Evolutionary conservation across 1,140 invertebrate species (phyloP), one percentile per base, ranked within the genome.

Genomic region (Chlorops oryzae): DNA sequence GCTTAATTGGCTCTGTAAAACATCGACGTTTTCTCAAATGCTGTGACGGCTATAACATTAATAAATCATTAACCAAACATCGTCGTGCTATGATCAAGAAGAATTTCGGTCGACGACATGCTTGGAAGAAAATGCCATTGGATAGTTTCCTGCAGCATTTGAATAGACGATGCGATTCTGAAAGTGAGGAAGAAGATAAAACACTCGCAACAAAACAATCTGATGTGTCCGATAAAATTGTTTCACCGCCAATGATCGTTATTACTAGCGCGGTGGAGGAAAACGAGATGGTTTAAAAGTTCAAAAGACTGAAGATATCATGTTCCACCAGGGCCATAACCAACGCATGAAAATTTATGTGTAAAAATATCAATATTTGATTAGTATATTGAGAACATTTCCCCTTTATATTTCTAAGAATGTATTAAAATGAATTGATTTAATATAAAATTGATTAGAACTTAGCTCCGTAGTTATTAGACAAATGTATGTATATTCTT

Each of bases 61-160:
- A 61, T 38, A 70, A 70, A 34, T 50, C 58, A 10, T 47, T 67
- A 21, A 43, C 62, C 10, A 70, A 69, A 48, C 62, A 63, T 12
- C 55, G 66, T 0, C 59, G 66, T 7, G 57, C 59, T 18, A 70
- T 69, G 56, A 67, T 70, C 0, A 70, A 70, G 48, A 70, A 70
- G 35, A 60, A 57, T 0, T 70, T 70, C 25, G 66, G 66, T 24
- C n/a, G 34, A 32, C 51, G 62, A 2, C 57, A 59, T 18, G 25
- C 49, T 1, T 24, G 25, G 2, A 70, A 69, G 21, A 70, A 67
- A 46, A 69, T 70, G 28, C 55, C 59, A 24, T 62, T 70, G 61
- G 52, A 42, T 39, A 66, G 69, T 18, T 70, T 70, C 34, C 58
- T 67, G 20, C 60, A 65, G 35, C 59, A 61, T 10, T 54, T 70